Conservation (phyloP, 1,140 invertebrate species). For the Coenobita brevimanus region DNA sequence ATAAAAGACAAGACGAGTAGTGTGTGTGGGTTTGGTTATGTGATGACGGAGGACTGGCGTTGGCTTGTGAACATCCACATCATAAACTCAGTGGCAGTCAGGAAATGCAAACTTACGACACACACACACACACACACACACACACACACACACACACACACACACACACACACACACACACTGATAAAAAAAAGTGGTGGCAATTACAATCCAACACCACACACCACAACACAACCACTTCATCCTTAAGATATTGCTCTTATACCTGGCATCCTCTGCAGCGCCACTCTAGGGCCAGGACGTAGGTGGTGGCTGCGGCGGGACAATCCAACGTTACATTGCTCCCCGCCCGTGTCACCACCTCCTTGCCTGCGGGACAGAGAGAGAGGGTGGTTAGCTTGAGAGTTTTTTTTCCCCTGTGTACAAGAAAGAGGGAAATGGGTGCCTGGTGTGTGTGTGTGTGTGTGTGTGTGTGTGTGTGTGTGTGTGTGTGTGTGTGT, state of each 20-base stretch:
- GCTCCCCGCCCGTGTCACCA: slow-evolving; percentile 79
- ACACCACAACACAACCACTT: neutral
- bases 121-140: neutral
- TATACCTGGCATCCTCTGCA: slow-evolving; percentile 72
- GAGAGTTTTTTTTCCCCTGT: neutral
- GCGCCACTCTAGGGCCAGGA: slow-evolving; percentile 80
- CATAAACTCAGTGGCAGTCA: neutral
- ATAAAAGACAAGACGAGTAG: neutral
- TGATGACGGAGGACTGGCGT: neutral
- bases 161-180: neutral
- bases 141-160: neutral
- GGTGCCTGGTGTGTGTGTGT: too few relatives aligned
- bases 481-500: too few relatives aligned
- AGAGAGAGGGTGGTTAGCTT: neutral
- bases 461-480: too few relatives aligned
- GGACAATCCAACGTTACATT: slow-evolving; percentile 80
- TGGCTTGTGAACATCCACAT: neutral
- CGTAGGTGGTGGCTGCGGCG: slow-evolving; percentile 79
- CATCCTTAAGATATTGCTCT: neutral
- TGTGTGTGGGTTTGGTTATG: too few relatives aligned
- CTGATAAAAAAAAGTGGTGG: neutral
- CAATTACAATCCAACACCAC: too few relatives aligned
- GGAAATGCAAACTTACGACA: neutral
- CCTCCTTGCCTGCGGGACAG: slow-evolving; percentile 65
- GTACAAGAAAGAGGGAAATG: too few relatives aligned